Percentiles rank a stretch among this genome's conserved stretches.
Conservation (phyloP, 2,888 invertebrate genomes). For the Phortica magna region DNA sequence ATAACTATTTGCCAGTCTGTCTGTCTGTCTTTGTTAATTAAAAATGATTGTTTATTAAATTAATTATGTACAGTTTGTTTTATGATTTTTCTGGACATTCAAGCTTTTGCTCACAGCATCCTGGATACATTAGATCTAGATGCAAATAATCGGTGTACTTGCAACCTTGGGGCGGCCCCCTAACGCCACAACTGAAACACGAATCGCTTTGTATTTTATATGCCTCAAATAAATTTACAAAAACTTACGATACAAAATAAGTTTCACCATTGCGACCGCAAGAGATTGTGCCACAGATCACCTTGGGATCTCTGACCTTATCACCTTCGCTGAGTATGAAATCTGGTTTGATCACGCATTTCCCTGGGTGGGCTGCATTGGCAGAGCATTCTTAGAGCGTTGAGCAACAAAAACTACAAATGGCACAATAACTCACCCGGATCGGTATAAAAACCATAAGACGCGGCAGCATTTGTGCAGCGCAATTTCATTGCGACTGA, state of each 20-base stretch:
- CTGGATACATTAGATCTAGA: conserved; percentile 52
- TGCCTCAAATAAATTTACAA: background rate
- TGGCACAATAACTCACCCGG: background rate
- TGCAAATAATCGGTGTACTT: conserved; percentile 44
- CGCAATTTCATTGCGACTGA: background rate
- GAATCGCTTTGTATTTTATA: background rate
- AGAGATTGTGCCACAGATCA: background rate
- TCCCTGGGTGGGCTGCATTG: conserved; percentile 55
- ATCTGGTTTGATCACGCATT: conserved; percentile 52
- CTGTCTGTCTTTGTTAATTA: too few relatives aligned
- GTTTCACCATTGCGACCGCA: conserved; percentile 20
- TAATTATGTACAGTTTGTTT: too few relatives aligned
- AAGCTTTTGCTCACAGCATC: conserved; percentile 47
- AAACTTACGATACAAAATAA: conserved; percentile 51
- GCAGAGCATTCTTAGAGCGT: background rate
- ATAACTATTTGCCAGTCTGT: too few relatives aligned
- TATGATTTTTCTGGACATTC: too few relatives aligned
- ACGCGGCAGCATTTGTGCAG: conserved; percentile 39
- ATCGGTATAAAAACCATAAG: conserved; percentile 44
- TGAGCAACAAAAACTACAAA: too few relatives aligned
- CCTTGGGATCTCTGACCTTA: background rate
- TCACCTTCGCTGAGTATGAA: conserved; percentile 34
- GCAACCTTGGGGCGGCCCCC: conserved; percentile 35
- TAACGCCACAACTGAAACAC: conserved; percentile 53
- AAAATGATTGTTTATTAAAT: too few relatives aligned